Base-by-base conservation (phyloP, 2,113 vertebrate species). In the Paratilapia polleni region DNA sequence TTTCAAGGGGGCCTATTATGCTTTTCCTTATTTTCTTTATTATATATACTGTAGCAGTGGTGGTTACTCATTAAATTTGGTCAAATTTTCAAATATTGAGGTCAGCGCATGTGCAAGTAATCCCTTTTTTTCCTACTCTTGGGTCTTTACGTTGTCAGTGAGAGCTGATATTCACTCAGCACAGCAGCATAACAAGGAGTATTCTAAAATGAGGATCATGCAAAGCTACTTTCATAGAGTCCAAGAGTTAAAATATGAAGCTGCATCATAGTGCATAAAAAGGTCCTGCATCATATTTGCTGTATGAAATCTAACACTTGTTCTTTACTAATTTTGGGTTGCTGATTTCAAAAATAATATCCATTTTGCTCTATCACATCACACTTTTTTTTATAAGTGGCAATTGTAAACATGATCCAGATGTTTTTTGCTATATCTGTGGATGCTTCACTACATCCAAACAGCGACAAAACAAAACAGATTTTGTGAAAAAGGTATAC, bases 1-100 rank as follows among this genome's bases (percentile, higher is more conserved):
- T 59, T 38, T 26, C 8, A 24, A 14, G 41, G 19, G 43, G 20
- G 58, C 47, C 26, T 73, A 73, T 73, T 73, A 73, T 54, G 47
- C 19, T 73, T 31, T 73, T 73, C 47, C 68, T 54, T 73, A 73
- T 54, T 73, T 28, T 73, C 68, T 73, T 73, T 73, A 73, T 54
- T 73, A 34, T 34, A 73, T 73, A 73, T 73, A 14, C 47, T n/a
- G 68, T 73, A 54, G 43, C 11, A 54, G 47, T 73, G 11, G 11
- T 73, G 68, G 47, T 73, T 34, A 34, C 68, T 54, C 17, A 52
- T 73, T 31, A 52, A 14, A 73, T 73, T 73, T 73, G 47, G 47
- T 54, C 68, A 73, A 2, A 34, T 73, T 54, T 52, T 73, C 11
- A 2, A 1, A 73, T 73, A 73, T 73, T 54, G 47, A 73, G 47